Conservation (phyloP, 2,797 vertebrate species). For the Capromys pilorides region DNA sequence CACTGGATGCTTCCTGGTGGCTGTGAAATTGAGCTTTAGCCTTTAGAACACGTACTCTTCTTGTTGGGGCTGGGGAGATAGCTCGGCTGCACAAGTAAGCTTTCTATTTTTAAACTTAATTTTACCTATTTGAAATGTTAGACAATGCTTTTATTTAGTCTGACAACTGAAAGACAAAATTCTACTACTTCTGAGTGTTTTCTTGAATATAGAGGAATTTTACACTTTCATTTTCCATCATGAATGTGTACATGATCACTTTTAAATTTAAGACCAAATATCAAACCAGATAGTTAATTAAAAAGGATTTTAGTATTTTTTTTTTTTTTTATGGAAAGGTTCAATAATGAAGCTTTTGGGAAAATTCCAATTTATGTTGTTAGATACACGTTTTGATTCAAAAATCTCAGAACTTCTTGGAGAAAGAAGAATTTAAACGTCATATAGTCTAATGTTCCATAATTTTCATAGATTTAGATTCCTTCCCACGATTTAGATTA, state of each 20-base stretch:
- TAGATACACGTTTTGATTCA: neutral
- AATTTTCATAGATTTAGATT: neutral
- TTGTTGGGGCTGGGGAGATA: too few species aligned
- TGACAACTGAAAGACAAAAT: neutral
- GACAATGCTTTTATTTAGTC: neutral
- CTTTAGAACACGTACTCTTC: neutral
- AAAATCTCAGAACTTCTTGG: conserved; percentile 1
- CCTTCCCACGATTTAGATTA: neutral
- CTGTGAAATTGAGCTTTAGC: neutral
- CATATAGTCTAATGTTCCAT: neutral
- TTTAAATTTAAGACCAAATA: conserved; percentile 34
- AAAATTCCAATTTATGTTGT: conserved; percentile 18
- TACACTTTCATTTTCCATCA: neutral
- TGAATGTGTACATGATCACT: neutral
- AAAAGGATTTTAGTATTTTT: neutral
- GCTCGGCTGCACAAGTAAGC: too few species aligned
- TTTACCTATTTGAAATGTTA: neutral
- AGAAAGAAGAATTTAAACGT: neutral
- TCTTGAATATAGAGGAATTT: neutral
- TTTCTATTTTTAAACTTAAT: neutral
- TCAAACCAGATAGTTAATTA: neutral
- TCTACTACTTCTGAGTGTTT: neutral
- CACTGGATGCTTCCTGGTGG: neutral
- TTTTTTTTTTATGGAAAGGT: neutral
- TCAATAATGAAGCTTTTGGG: neutral